Conservation (phyloP, 2,113 vertebrate genomes). For the Silurus glanis region DNA sequence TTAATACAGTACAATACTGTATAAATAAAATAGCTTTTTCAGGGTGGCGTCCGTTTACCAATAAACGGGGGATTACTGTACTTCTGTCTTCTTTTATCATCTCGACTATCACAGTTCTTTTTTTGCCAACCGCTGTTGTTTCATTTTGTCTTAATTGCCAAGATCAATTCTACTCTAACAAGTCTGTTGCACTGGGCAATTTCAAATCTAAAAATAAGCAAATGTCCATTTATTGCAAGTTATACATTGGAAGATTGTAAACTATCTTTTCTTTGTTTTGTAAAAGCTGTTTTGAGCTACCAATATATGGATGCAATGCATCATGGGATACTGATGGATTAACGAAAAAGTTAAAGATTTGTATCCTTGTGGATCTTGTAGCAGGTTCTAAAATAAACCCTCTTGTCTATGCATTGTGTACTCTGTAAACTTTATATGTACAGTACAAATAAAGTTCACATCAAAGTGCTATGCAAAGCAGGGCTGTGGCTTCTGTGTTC, state of each 20-base stretch:
- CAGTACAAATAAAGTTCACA: slow-evolving; percentile 55
- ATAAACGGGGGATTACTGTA: too few species aligned
- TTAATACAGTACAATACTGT: too few species aligned
- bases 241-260: slow-evolving; percentile 70
- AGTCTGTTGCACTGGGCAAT: slow-evolving; percentile 58
- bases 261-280: slow-evolving; percentile 69
- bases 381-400: slow-evolving; percentile 76
- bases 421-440: slow-evolving; percentile 58
- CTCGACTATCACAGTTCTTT: too few species aligned
- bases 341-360: slow-evolving; percentile 70
- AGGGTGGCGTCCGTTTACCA: too few species aligned
- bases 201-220: slow-evolving; percentile 64
- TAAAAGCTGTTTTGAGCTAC: slow-evolving; percentile 79
- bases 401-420: slow-evolving; percentile 81
- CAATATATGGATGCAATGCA: slow-evolving; percentile 82
- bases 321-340: slow-evolving; percentile 74
- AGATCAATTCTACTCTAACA: background rate
- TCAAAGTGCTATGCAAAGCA: slow-evolving; percentile 54
- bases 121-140: too few species aligned
- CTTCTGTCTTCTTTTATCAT: too few species aligned
- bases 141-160: too few species aligned
- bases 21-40: too few species aligned
- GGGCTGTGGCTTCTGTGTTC: slow-evolving; percentile 27
- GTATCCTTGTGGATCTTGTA: slow-evolving; percentile 73
- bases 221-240: slow-evolving; percentile 65